These are phyloP conservation scores for Caenorhabditis wallacei DNA, from an alignment of 2,888 invertebrate genomes.

Conservation along the genomic window DNA sequence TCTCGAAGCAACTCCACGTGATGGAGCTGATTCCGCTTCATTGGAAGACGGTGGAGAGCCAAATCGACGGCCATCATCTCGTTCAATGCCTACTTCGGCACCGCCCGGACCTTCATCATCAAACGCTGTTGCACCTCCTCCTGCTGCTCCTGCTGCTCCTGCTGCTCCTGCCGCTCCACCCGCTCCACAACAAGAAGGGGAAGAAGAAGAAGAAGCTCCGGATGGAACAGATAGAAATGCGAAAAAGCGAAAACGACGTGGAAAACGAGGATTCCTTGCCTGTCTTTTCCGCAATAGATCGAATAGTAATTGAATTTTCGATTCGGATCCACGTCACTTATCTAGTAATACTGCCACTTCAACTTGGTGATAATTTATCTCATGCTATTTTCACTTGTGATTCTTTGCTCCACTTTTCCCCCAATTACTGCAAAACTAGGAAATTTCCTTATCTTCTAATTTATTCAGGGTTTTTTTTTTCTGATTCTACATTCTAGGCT, in stretches of 20 bases:
- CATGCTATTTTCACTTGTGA: too few species aligned
- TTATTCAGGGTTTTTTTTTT: too few species aligned
- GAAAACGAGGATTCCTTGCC: constrained; percentile 17
- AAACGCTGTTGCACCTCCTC: neutral
- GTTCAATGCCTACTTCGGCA: constrained; percentile 42
- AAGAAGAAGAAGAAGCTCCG: neutral
- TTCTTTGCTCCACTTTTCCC: too few species aligned
- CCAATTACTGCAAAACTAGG: too few species aligned
- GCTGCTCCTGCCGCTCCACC: neutral
- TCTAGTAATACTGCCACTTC: neutral
- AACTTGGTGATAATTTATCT: too few species aligned
- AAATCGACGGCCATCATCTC: constrained; percentile 25
- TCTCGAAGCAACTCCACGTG: constrained; percentile 1
- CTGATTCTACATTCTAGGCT: too few species aligned
- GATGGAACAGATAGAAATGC: neutral
- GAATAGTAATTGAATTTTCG: neutral
- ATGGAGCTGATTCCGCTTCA: neutral
- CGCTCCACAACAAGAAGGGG: neutral
- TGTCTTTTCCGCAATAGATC: constrained; percentile 6
- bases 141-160: neutral
- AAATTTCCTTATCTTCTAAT: too few species aligned
- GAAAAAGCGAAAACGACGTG: neutral
- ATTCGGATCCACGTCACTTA: too few species aligned
- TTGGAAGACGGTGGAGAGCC: neutral
- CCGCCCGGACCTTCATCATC: constrained; percentile 11